These are phyloP conservation scores for Phallusia fumigata DNA, from an alignment of 23 tunicate species.

Conservation along the genomic window DNA sequence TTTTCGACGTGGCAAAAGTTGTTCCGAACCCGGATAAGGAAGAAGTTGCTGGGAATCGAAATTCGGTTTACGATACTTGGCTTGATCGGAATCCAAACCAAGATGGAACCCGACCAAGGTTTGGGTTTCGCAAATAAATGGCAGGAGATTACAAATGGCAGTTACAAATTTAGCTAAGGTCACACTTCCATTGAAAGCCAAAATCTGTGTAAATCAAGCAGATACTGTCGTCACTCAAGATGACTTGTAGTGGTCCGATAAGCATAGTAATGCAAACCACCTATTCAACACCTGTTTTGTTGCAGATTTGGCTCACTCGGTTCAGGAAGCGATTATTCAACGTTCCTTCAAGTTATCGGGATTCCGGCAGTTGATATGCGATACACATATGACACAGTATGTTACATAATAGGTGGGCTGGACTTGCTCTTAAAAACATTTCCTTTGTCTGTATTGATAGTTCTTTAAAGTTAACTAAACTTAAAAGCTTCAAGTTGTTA, in stretches of 20 bases:
- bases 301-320: conserved; percentile 51
- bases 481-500: no score
- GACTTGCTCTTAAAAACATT: no score
- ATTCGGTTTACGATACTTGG: conserved; percentile 69
- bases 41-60: conserved; percentile 43
- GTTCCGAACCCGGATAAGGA: conserved; percentile 36
- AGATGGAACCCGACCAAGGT: not conserved
- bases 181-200: no score
- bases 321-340: conserved; percentile 71
- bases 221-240: no score
- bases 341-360: conserved; percentile 58
- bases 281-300: not conserved
- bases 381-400: not conserved
- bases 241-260: no score
- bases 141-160: no score
- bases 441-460: no score
- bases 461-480: no score
- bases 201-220: no score
- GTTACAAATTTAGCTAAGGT: no score
- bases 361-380: conserved; percentile 25
- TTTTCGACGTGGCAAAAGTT: conserved; percentile 42
- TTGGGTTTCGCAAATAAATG: no score
- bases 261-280: not conserved
- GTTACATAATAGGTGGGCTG: no score
- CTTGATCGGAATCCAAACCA: not conserved